These are phyloP conservation scores for Aphrophora alni DNA, from an alignment of 2,888 invertebrate species.

Conservation along the genomic window DNA sequence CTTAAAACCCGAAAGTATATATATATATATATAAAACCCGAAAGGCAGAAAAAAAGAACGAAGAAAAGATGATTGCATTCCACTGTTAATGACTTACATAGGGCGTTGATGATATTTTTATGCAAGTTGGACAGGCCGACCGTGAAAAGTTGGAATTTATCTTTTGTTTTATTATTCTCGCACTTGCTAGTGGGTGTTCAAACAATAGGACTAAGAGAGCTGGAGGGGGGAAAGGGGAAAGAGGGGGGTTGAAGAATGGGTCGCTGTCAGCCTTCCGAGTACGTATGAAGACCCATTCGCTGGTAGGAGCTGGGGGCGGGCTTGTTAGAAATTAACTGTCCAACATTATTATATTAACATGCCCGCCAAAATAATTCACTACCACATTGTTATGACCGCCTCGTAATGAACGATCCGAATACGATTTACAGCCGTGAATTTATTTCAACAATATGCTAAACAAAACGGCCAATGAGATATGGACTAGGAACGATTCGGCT, in stretches of 20 bases:
- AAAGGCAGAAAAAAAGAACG: neutral
- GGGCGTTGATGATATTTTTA: constrained; percentile 30
- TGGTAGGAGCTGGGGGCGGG: neutral
- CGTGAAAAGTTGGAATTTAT: constrained; percentile 25
- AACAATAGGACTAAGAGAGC: constrained; percentile 21
- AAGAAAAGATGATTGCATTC: constrained; percentile 15
- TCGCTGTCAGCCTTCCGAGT: constrained; percentile 9
- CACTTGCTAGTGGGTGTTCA: constrained; percentile 34
- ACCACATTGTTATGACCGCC: neutral
- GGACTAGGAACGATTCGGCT: neutral
- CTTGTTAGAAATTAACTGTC: constrained; percentile 2
- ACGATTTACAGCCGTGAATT: neutral
- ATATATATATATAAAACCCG: neutral
- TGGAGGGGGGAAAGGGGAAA: too few species aligned
- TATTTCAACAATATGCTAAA: constrained; percentile 1
- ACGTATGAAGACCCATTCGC: constrained; percentile 3
- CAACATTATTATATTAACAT: constrained; percentile 9
- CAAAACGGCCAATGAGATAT: neutral
- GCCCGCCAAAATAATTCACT: constrained; percentile 2
- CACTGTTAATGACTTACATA: constrained; percentile 31
- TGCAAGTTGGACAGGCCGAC: constrained; percentile 16
- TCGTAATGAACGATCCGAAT: neutral
- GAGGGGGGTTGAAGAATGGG: neutral
- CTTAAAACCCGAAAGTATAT: neutral
- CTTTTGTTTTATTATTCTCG: constrained; percentile 34